Percentiles rank a stretch among this genome's conserved stretches.
Conservation (phyloP, 1,140 invertebrate species). For the Ctenoplectra terminalis region DNA sequence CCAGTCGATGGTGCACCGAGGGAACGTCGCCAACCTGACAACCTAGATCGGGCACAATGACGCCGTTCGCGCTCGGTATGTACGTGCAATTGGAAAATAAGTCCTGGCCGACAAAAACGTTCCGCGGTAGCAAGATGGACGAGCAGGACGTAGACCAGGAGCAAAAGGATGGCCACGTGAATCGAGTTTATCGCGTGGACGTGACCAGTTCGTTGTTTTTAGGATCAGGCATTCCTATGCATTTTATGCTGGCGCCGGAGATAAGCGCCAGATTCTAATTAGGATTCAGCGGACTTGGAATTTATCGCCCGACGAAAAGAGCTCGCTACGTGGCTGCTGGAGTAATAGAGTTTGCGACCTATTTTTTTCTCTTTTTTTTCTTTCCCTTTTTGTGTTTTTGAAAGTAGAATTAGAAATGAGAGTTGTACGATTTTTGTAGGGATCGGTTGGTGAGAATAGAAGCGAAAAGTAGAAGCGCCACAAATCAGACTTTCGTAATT, state of each 20-base stretch:
- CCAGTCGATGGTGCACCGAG: constrained; percentile 40
- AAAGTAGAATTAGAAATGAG: neutral
- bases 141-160: neutral
- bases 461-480: no score
- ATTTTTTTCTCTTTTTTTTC: neutral
- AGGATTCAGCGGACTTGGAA: constrained; percentile 12
- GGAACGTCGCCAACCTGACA: constrained; percentile 69
- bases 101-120: constrained; percentile 61
- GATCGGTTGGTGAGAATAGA: no score
- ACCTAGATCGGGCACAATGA: constrained; percentile 78
- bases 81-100: constrained; percentile 76
- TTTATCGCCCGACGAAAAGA: neutral
- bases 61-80: constrained; percentile 41
- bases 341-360: neutral
- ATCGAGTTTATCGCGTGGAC: constrained; percentile 42
- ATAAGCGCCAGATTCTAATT: constrained; percentile 25
- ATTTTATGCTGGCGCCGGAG: constrained; percentile 17
- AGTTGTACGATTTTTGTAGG: neutral
- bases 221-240: constrained; percentile 14
- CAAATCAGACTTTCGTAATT: no score
- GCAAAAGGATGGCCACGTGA: constrained; percentile 25
- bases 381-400: neutral
- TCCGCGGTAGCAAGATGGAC: constrained; percentile 32
- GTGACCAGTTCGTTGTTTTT: constrained; percentile 30
- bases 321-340: neutral